phyloP scores from a whole-genome alignment of 2,113 vertebrate genomes.

The Aphyosemion australe region DNA sequence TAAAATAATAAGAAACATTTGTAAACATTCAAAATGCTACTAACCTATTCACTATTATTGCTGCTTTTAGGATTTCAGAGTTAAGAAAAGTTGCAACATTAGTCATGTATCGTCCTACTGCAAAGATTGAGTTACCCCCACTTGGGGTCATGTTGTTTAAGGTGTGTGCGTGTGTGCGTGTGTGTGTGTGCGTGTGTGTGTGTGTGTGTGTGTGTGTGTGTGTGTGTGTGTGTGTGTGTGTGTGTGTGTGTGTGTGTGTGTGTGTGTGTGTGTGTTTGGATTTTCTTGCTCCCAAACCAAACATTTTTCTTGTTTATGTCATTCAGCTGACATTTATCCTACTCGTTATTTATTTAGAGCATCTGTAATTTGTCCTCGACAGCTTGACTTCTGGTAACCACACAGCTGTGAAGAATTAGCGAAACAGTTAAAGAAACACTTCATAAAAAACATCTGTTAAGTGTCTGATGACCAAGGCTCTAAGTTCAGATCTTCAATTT shows the following conservation, averaged over 20 bases:
- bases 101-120: constrained; percentile 12
- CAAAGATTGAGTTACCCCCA: constrained; percentile 28
- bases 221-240: constrained; percentile 14
- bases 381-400: constrained; percentile 11
- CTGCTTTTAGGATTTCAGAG: not conserved
- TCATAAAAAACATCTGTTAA: not conserved
- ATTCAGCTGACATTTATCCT: constrained; percentile 2
- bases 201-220: constrained; percentile 21
- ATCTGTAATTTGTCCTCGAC: constrained; percentile 8
- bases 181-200: constrained; percentile 12
- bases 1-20: not conserved
- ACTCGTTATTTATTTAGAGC: constrained; percentile 16
- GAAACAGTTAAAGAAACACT: not conserved
- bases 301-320: constrained; percentile 4
- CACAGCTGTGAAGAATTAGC: constrained; percentile 2
- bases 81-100: not conserved
- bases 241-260: not conserved
- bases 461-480: not conserved
- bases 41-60: not conserved
- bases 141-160: constrained; percentile 32
- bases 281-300: constrained; percentile 12
- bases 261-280: constrained; percentile 2
- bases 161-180: constrained; percentile 25
- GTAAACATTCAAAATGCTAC: too few relatives aligned
- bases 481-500: not conserved